These are phyloP conservation scores for Axinella damicornis DNA, from an alignment of 37 sponge, comb jelly and placozoan genomes.

Conservation along the genomic window DNA sequence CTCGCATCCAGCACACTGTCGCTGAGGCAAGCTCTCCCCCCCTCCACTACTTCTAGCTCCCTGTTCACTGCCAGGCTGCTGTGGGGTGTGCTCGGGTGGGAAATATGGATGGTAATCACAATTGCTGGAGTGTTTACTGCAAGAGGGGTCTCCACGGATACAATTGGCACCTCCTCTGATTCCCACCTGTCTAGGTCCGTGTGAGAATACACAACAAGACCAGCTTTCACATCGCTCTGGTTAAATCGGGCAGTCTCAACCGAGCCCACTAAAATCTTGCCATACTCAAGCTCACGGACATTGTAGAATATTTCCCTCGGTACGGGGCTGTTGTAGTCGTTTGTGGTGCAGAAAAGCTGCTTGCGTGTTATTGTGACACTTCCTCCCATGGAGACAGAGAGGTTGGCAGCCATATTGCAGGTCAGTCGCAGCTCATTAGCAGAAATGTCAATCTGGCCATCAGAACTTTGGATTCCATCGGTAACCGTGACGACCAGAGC, in stretches of 20 bases:
- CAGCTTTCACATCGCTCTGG: neutral
- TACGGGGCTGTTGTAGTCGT: neutral
- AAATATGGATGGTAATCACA: conserved; percentile 12
- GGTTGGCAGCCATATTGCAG: neutral
- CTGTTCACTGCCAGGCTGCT: conserved; percentile 46
- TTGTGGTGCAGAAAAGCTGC: conserved; percentile 20
- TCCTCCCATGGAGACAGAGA: conserved; percentile 6
- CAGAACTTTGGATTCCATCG: conserved; percentile 3
- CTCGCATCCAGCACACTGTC: conserved; percentile 68
- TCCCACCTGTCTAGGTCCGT: conserved; percentile 62
- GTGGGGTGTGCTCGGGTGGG: conserved; percentile 6
- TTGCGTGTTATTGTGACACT: neutral
- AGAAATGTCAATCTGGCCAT: neutral
- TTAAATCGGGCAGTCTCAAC: conserved; percentile 17
- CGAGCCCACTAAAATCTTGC: conserved; percentile 22
- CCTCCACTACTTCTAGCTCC: conserved; percentile 32
- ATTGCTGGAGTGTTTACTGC: neutral
- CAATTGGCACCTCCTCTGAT: conserved; percentile 16
- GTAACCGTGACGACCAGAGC: conserved; percentile 18
- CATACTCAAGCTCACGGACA: neutral
- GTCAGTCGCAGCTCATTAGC: conserved; percentile 4
- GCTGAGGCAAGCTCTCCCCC: conserved; percentile 36
- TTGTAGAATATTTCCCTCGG: neutral
- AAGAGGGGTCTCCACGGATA: conserved; percentile 3
- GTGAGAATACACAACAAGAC: conserved; percentile 43